Base-by-base conservation (phyloP, 1,140 invertebrate genomes). In the Globodera ellingtonae region DNA sequence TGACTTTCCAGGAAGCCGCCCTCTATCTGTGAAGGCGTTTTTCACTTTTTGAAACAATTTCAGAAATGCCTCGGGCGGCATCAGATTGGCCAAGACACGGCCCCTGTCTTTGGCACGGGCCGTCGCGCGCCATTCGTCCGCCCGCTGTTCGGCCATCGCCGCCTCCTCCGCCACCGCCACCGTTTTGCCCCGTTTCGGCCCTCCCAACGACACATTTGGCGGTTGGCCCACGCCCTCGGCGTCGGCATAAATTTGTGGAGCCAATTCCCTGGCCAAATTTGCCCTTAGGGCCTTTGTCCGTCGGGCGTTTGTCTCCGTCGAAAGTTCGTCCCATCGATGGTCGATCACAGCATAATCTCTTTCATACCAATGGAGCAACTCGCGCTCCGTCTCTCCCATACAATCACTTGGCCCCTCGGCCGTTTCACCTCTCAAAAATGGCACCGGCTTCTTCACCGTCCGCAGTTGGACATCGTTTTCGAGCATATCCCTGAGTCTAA, bases 391-490 rank as follows among this genome's bases (percentile, higher is more conserved):
- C 35, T 46, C 18, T 59, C 62, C 48, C 46, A 80, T 6, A 35
- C 18, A 83, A 46, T 82, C 65, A 86, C 56, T 72, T 50, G 67
- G 73, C 6, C 72, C 47, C 67, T 76, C 80, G 35, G 35, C 50
- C 5, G 21, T n/a, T 13, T 69, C 6, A 21, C 76, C 72, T 4
- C 52, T n/a, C 52, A 73, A 79, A 50, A 85, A 85, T 59, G 74
- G 69, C n/a, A 35, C n/a, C n/a, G 85, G 80, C 52, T 85, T 78
- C 15, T 74, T 83, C 56, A 86, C 71, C 13, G 74, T 76, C 35
- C 70, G 35, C 5, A 86, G 21, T 46, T 84, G 77, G 15, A 88
- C 80, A 70, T 86, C 85, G 46, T 88, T 86, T 75, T 86, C 75
- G 3, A 80, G 86, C 67, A 86, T 86, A 35, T 86, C 85, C 56